Base-by-base conservation (phyloP, 2,888 invertebrate species). In the Trichopria drosophilae region DNA sequence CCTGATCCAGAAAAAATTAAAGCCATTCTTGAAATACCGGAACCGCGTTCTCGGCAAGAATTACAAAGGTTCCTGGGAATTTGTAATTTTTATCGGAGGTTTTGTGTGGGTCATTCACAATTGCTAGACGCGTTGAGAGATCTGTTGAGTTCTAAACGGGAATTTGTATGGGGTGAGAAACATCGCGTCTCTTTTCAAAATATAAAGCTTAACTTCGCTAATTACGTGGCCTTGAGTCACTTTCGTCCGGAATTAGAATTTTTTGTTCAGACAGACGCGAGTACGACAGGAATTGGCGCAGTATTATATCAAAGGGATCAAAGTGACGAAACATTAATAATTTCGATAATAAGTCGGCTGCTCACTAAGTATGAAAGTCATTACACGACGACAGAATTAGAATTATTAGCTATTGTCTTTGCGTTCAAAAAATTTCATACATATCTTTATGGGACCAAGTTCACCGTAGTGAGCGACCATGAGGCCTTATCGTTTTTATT, bases 341-440 rank as follows among this genome's bases (percentile, higher is more conserved):
- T 20, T n/a, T 42, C 4, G 42, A 42, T 9, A 35, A 29, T 26
- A 35, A 36, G 34, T 45, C n/a, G n/a, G n/a, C n/a, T n/a, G n/a
- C n/a, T n/a, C n/a, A n/a, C n/a, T n/a, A n/a, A n/a, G n/a, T n/a
- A n/a, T n/a, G n/a, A n/a, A n/a, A n/a, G n/a, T n/a, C n/a, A n/a
- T n/a, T n/a, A n/a, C n/a, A n/a, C n/a, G n/a, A n/a, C n/a, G n/a
- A n/a, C n/a, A n/a, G n/a, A n/a, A n/a, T n/a, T n/a, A n/a, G n/a
- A n/a, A n/a, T n/a, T n/a, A n/a, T n/a, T n/a, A n/a, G n/a, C n/a
- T n/a, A n/a, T n/a, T n/a, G n/a, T n/a, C n/a, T n/a, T n/a, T n/a
- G n/a, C n/a, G n/a, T n/a, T n/a, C n/a, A n/a, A n/a, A n/a, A n/a
- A n/a, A n/a, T n/a, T n/a, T 36, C 16, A 24, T 10, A 26, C 13